Evolutionary conservation across 2,797 vertebrate genomes (phyloP).

Genomic region (Tenualosa ilisha): DNA sequence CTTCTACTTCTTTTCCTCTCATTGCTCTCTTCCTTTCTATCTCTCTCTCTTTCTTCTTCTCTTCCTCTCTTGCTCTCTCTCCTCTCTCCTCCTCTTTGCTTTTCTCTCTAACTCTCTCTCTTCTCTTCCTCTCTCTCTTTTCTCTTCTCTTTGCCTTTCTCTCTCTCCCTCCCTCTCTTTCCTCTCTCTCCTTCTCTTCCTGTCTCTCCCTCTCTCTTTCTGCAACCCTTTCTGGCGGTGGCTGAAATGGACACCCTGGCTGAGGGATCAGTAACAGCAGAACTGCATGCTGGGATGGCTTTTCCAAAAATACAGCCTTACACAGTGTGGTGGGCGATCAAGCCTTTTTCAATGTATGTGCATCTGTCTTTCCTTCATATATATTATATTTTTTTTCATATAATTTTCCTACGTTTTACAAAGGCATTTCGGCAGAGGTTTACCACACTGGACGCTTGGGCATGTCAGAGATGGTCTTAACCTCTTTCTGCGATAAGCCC

Average conservation of each 20-base stretch:
- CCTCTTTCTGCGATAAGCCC: conserved; percentile 70
- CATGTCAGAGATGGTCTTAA: conserved; percentile 72
- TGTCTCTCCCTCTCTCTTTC: conserved; percentile 5
- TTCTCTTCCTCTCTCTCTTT: background rate
- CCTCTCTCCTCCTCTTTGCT: background rate
- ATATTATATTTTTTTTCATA: background rate
- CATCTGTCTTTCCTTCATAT: background rate
- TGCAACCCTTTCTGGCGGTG: background rate
- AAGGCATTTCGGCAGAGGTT: conserved; percentile 47
- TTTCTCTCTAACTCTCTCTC: background rate
- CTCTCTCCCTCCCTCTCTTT: background rate
- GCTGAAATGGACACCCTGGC: conserved; percentile 64
- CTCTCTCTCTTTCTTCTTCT: background rate
- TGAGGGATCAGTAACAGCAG: conserved; percentile 58
- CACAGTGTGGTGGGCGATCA: conserved; percentile 38
- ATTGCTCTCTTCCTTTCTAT: background rate
- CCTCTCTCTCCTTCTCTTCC: background rate
- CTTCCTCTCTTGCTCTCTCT: background rate
- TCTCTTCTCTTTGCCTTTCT: background rate
- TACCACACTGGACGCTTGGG: conserved; percentile 58
- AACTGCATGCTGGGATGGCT: conserved; percentile 62
- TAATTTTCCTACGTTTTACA: background rate
- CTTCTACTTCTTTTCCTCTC: background rate
- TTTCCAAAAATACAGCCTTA: conserved; percentile 68
- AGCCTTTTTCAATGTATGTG: background rate